These are phyloP conservation scores for Pseudonaja textilis DNA, from an alignment of 2,113 vertebrate species.

Conservation along the genomic window DNA sequence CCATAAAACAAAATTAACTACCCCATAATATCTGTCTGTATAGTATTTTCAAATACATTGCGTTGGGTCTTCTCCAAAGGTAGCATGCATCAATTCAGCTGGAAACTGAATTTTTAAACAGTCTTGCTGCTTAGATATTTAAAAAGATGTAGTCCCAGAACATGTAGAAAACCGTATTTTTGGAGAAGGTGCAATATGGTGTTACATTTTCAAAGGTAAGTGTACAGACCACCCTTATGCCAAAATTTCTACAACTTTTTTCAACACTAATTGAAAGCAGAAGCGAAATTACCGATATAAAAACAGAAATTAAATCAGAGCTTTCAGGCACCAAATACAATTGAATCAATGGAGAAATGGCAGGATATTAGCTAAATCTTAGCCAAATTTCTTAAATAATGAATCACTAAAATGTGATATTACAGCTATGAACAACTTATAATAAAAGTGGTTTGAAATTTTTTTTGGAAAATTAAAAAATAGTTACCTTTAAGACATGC, in stretches of 20 bases:
- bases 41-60: background rate
- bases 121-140: background rate
- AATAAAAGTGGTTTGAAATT: background rate
- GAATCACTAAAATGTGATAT: background rate
- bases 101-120: background rate
- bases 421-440: constrained; percentile 17
- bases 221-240: background rate
- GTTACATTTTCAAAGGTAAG: background rate
- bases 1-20: background rate
- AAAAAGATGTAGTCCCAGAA: background rate
- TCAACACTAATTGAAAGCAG: background rate
- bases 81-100: background rate
- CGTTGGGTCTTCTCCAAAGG: background rate
- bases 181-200: background rate
- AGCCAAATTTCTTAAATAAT: background rate
- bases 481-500: background rate
- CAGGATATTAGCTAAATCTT: background rate
- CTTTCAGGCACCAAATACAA: constrained; percentile 15
- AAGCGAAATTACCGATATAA: background rate
- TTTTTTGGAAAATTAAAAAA: background rate
- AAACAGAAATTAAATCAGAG: background rate
- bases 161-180: background rate
- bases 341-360: constrained; percentile 4
- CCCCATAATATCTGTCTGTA: background rate
- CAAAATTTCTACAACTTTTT: background rate